A percentile compares a stretch with the other conserved stretches of the same genome.
Evolutionary conservation across 2,797 vertebrate species (phyloP).

Genomic region (Enteromius mattozi): DNA sequence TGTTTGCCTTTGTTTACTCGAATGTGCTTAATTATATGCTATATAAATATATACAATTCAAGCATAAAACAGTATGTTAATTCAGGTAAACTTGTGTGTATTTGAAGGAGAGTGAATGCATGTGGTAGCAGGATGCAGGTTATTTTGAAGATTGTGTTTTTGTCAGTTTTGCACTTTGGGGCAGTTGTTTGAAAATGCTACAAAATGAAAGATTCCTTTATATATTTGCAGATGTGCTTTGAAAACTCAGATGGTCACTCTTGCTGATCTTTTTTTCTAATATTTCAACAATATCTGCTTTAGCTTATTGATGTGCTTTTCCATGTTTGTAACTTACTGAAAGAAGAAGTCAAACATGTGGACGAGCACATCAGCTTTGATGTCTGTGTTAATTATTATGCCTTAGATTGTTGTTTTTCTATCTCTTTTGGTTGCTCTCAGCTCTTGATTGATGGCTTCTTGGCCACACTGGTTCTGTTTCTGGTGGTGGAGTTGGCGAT

Average conservation of each 20-base stretch:
- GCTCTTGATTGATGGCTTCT: slow-evolving; percentile 80
- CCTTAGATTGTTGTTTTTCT: not conserved
- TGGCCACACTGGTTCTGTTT: slow-evolving; percentile 80
- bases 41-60: not conserved
- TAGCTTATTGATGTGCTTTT: not conserved
- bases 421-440: slow-evolving; percentile 52
- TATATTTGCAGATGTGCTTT: not conserved
- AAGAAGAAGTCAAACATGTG: not conserved
- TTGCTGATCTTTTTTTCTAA: slow-evolving; percentile 4
- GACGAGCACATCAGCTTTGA: not conserved
- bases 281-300: not conserved
- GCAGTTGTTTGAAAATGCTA: slow-evolving; percentile 55
- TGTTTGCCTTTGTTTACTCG: slow-evolving; percentile 51
- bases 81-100: slow-evolving; percentile 1
- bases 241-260: not conserved
- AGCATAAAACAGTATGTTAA: not conserved
- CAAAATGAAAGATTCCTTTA: not conserved
- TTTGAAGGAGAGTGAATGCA: slow-evolving; percentile 8
- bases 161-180: slow-evolving; percentile 62
- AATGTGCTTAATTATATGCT: slow-evolving; percentile 16
- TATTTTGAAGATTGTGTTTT: not conserved
- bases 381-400: not conserved
- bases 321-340: not conserved
- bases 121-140: not conserved
- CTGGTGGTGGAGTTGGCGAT: slow-evolving; percentile 80